phyloP scores from a whole-genome alignment of 2,113 vertebrate species.

The Siphamia tubifer region DNA sequence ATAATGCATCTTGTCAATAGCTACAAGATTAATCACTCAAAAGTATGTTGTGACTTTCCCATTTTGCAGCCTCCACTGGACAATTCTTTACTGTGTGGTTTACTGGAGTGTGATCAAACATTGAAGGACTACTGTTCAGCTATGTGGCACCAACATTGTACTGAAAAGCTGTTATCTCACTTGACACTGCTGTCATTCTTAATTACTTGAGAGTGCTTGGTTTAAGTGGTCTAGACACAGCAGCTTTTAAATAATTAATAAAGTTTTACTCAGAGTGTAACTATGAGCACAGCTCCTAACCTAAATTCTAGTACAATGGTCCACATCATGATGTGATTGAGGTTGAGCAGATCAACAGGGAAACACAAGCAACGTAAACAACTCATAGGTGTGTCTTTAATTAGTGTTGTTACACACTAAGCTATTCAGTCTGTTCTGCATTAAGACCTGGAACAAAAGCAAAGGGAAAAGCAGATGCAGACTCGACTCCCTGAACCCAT shows the following conservation, averaged over 20 bases:
- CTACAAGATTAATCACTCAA: too few species aligned
- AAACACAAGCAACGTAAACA: conserved; percentile 23
- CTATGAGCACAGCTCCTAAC: not conserved
- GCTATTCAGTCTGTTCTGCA: conserved; percentile 48
- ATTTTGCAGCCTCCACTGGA: not conserved
- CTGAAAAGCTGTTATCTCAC: conserved; percentile 45
- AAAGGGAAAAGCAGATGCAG: conserved; percentile 66
- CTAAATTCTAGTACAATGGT: conserved; percentile 16
- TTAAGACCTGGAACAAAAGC: conserved; percentile 70
- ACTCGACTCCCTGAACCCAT: conserved; percentile 54
- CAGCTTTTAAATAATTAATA: conserved; percentile 54
- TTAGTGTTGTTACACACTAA: conserved; percentile 44
- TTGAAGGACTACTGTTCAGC: conserved; percentile 1
- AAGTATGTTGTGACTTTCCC: not conserved
- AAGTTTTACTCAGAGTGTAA: not conserved
- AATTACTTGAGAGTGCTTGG: conserved; percentile 39
- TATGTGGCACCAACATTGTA: not conserved
- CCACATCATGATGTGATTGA: conserved; percentile 12
- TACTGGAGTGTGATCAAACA: conserved; percentile 17
- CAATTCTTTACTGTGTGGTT: not conserved
- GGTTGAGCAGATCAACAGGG: conserved; percentile 21
- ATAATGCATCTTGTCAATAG: too few species aligned
- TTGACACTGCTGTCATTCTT: conserved; percentile 46
- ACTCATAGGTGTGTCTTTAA: conserved; percentile 64
- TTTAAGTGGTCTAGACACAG: conserved; percentile 13